A percentile compares a stretch with the other conserved stretches of the same genome.
phyloP scores from a whole-genome alignment of 2,797 vertebrate species.

The Phrynocephalus guinanensis region DNA sequence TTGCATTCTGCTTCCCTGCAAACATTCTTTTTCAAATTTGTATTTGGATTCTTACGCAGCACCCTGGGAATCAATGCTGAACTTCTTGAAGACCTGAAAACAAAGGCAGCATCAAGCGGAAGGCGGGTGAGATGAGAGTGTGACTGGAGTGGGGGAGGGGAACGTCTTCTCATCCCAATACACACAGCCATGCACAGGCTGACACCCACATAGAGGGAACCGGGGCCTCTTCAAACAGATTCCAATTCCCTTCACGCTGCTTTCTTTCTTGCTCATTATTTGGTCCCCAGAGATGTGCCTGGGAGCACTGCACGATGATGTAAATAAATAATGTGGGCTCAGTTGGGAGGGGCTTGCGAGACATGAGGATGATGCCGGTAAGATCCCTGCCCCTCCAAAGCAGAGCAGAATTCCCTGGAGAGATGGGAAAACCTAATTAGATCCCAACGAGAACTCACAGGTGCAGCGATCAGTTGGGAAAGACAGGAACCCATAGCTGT shows the following conservation, averaged over 20 bases:
- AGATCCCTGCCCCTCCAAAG: not conserved
- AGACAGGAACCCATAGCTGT: too few species aligned
- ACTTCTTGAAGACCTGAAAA: not conserved
- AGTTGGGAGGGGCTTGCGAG: too few species aligned
- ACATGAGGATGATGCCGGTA: not conserved
- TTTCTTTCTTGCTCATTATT: not conserved
- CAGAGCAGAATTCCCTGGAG: not conserved
- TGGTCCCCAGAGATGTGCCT: not conserved
- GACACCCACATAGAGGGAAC: not conserved
- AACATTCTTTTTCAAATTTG: too few species aligned
- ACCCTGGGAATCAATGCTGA: not conserved
- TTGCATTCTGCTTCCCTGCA: too few species aligned
- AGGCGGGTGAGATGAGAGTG: too few species aligned
- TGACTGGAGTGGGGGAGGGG: not conserved
- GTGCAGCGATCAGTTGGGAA: too few species aligned
- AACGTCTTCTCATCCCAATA: not conserved
- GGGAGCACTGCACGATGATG: not conserved
- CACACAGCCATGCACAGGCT: too few species aligned
- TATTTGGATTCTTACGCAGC: too few species aligned
- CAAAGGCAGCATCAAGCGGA: not conserved
- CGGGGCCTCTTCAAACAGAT: not conserved
- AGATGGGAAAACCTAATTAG: not conserved
- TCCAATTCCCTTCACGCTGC: not conserved
- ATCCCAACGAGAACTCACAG: too few species aligned
- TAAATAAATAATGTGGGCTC: slow-evolving; percentile 3